A percentile compares a stretch with the other conserved stretches of the same genome.
These are phyloP conservation scores for Isotomurus palustris DNA, from an alignment of 2,888 invertebrate genomes.

Conservation along the genomic window DNA sequence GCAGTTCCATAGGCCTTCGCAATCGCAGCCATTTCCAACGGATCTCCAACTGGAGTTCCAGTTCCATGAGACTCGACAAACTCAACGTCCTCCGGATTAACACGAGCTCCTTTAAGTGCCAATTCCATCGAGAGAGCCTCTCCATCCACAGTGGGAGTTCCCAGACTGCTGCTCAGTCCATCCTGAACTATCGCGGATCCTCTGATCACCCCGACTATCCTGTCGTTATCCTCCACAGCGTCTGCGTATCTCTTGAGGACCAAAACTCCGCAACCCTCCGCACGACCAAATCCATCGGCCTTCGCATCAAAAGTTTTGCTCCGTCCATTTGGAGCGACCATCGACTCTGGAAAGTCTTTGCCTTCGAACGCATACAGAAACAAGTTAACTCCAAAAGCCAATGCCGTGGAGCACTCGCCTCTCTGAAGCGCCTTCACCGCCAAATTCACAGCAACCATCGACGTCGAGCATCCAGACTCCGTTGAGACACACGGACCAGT, in stretches of 20 bases:
- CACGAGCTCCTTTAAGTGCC: background rate
- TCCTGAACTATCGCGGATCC: constrained; percentile 23
- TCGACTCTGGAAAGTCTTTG: background rate
- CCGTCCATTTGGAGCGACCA: constrained; percentile 13
- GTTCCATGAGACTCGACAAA: constrained; percentile 11
- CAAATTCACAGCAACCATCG: constrained; percentile 8
- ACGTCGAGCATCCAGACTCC: constrained; percentile 12
- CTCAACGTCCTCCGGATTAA: background rate
- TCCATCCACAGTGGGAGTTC: constrained; percentile 9
- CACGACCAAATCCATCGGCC: constrained; percentile 24
- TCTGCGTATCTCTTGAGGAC: constrained; percentile 17
- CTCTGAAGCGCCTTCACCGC: background rate
- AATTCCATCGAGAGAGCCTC: constrained; percentile 7
- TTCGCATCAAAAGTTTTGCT: constrained; percentile 22
- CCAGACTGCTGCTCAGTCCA: constrained; percentile 14
- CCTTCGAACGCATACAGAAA: constrained; percentile 2
- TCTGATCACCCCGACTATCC: constrained; percentile 18
- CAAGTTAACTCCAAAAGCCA: constrained; percentile 10
- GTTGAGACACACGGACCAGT: constrained; percentile 11
- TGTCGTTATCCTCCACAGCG: constrained; percentile 21
- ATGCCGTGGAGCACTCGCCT: background rate
- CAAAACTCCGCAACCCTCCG: constrained; percentile 16
- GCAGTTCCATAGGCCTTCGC: background rate
- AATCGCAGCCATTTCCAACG: background rate
- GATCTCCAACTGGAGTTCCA: constrained; percentile 9